Conservation (phyloP, 2,888 invertebrate species). For the Xestia c-nigrum region DNA sequence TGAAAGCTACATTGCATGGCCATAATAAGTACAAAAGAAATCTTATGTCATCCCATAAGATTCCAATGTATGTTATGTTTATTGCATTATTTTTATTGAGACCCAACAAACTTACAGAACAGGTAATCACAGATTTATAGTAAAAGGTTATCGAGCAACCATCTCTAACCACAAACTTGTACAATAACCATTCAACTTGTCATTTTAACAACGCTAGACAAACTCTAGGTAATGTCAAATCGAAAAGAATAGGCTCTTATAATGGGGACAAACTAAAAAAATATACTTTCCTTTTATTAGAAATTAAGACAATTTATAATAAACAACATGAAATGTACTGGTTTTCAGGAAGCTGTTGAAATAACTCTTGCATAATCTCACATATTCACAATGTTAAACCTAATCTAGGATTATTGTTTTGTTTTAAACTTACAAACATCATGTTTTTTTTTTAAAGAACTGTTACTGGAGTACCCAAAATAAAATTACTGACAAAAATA, state of each 20-base stretch:
- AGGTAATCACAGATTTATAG: background rate
- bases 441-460: background rate
- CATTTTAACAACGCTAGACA: constrained; percentile 88
- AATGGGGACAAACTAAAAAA: constrained; percentile 64
- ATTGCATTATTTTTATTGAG: background rate
- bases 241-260: constrained; percentile 67
- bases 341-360: constrained; percentile 20
- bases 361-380: constrained; percentile 19
- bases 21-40: constrained; percentile 45
- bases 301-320: constrained; percentile 61
- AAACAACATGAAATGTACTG: constrained; percentile 66
- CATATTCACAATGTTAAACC: background rate
- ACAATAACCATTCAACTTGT: constrained; percentile 81
- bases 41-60: constrained; percentile 53
- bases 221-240: constrained; percentile 90
- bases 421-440: background rate
- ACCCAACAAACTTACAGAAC: background rate
- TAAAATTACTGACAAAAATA: background rate
- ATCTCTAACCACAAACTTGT: background rate
- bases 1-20: background rate
- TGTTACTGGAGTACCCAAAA: background rate
- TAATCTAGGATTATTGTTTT: background rate
- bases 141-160: constrained; percentile 22
- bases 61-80: constrained; percentile 45
- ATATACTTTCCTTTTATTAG: constrained; percentile 58